phyloP scores from a whole-genome alignment of 2,797 vertebrate genomes.

The Trachurus trachurus region DNA sequence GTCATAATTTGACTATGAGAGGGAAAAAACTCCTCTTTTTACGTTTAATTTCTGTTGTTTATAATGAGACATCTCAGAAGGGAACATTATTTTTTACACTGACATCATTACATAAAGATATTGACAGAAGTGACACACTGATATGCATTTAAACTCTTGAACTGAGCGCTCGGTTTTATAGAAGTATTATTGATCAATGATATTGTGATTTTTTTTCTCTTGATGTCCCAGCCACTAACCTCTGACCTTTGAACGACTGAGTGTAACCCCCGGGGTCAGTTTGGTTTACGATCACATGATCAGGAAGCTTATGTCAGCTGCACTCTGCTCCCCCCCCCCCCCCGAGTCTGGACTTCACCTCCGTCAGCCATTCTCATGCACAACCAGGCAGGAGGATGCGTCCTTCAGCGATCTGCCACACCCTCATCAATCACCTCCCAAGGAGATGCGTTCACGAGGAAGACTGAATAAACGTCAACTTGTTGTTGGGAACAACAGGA shows the following conservation, averaged over 20 bases:
- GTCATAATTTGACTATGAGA: not conserved
- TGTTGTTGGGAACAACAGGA: constrained; percentile 36
- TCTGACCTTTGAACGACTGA: constrained; percentile 38
- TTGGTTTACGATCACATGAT: constrained; percentile 23
- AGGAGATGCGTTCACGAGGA: constrained; percentile 32
- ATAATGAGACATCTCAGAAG: not conserved
- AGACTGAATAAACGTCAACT: constrained; percentile 48
- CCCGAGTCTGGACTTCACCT: not conserved
- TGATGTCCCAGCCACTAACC: constrained; percentile 28
- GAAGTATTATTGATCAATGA: constrained; percentile 49
- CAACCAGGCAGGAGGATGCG: constrained; percentile 14
- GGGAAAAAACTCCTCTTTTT: not conserved
- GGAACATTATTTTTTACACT: not conserved
- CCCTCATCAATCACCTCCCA: constrained; percentile 69
- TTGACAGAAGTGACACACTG: constrained; percentile 1
- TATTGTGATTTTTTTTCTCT: constrained; percentile 14
- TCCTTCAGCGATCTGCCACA: constrained; percentile 54
- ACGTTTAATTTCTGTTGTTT: not conserved
- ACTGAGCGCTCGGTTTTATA: constrained; percentile 43
- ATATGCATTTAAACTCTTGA: constrained; percentile 25
- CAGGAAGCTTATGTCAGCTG: not conserved
- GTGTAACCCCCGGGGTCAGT: constrained; percentile 16
- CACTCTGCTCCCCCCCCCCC: not conserved
- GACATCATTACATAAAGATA: not conserved
- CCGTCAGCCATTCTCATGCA: constrained; percentile 38